Conservation (phyloP, 2,113 vertebrate species). For the Polypterus senegalus region DNA sequence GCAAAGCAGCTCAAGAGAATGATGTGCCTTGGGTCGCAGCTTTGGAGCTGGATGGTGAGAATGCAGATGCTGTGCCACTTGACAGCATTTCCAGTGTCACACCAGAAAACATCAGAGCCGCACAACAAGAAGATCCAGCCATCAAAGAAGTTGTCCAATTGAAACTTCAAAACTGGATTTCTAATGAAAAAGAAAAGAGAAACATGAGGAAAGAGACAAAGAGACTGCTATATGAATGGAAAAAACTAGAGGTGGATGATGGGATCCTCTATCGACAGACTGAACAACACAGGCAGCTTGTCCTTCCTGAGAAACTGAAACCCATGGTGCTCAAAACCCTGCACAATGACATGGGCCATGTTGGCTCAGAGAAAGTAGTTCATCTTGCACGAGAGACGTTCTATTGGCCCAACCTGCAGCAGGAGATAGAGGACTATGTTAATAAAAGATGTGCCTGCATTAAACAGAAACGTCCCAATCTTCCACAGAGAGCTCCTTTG, state of each 20-base stretch:
- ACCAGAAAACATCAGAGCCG: neutral
- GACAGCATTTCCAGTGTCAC: neutral
- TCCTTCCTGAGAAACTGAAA: conserved; percentile 7
- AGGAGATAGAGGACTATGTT: neutral
- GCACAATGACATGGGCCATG: conserved; percentile 16
- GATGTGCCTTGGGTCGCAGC: neutral
- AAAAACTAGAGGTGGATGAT: conserved; percentile 5
- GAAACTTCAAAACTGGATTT: conserved; percentile 4
- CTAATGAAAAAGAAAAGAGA: conserved; percentile 1
- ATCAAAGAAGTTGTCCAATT: conserved; percentile 5
- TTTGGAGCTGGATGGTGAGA: neutral
- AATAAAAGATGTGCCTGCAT: neutral
- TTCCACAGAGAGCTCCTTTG: too few relatives aligned
- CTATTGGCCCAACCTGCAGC: conserved; percentile 16
- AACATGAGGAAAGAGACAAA: neutral
- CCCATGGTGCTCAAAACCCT: conserved; percentile 10
- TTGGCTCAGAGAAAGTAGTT: conserved; percentile 12
- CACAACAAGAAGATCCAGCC: conserved; percentile 1
- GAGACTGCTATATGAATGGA: conserved; percentile 8
- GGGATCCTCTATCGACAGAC: conserved; percentile 10
- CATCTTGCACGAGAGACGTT: conserved; percentile 9
- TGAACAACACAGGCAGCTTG: conserved; percentile 1
- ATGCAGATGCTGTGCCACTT: neutral
- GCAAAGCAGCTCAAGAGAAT: too few relatives aligned
- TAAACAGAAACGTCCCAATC: too few relatives aligned